Conservation (phyloP, 2,888 invertebrate genomes). For the Epirrhoe tristata region DNA sequence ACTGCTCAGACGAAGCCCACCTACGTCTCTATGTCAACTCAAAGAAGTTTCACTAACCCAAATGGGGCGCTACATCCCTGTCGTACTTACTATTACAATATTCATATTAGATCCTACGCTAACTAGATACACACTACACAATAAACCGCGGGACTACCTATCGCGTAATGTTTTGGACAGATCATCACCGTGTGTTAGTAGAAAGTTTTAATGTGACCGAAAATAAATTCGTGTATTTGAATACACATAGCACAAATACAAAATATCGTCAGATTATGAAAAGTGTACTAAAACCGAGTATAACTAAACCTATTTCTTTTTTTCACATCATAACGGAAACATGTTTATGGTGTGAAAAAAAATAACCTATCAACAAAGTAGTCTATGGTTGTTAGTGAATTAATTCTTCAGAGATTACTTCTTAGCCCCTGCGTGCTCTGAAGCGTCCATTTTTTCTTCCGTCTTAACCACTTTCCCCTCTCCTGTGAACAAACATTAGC, state of each 20-base stretch:
- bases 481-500: slow-evolving; percentile 57
- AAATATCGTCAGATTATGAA: slow-evolving; percentile 48
- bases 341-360: slow-evolving; percentile 7
- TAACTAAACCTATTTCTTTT: slow-evolving; percentile 13
- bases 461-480: slow-evolving; percentile 82
- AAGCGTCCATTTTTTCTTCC: slow-evolving; percentile 77
- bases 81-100: slow-evolving; percentile 53
- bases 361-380: slow-evolving; percentile 23
- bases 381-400: slow-evolving; percentile 21
- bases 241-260: slow-evolving; percentile 50
- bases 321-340: slow-evolving; percentile 9
- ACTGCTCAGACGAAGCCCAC: background rate
- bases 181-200: slow-evolving; percentile 67
- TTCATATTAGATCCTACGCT: slow-evolving; percentile 56
- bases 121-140: slow-evolving; percentile 53
- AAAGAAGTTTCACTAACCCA: slow-evolving; percentile 40
- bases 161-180: slow-evolving; percentile 72
- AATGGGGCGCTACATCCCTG: slow-evolving; percentile 43
- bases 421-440: slow-evolving; percentile 63
- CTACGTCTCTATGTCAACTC: slow-evolving; percentile 33
- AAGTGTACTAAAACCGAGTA: slow-evolving; percentile 17
- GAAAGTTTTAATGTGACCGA: slow-evolving; percentile 56
- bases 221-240: slow-evolving; percentile 54
- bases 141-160: slow-evolving; percentile 50
- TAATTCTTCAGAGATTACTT: slow-evolving; percentile 56